Base-by-base conservation (phyloP, 1,140 invertebrate species). In the Listronotus bonariensis region DNA sequence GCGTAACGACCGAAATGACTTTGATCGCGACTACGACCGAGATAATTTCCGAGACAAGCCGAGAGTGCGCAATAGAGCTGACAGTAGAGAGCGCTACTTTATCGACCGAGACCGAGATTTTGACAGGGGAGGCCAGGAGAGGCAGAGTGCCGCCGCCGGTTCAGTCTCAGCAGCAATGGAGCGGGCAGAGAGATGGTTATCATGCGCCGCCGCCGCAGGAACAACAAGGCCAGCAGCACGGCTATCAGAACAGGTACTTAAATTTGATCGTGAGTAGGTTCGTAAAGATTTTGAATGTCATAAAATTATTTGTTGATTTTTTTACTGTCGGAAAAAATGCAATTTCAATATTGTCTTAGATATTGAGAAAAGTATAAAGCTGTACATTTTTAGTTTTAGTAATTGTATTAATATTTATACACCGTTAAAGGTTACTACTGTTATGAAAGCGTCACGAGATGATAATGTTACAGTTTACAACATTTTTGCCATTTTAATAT, bases 201-300 rank as follows among this genome's bases (percentile, higher is more conserved):
- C 26, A 18, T 20, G 5, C 43, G 8, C 20, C 20, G 20, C 52
- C 52, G 9, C 32, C 52, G 52, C 34, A 18, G 45, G 45, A 48
- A 11, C 41, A 43, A 43, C 41, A 14, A 20, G 45, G 18, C 20
- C 45, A 15, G 18, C 58, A 15, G 15, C 54, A 38, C 15, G 45
- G 15, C 18, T 48, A 12, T 26, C 45, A 48, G 15, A 26, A 48
- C 45, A 48, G 45, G 45, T 48, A 48, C 45, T 48, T 3, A 4
- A 17, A 18, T 20, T 20, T 48, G 45, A 48, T 20, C 45, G 45
- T 48, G 45, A 48, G 45, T 48, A 48, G 45, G 45, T 17, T 48
- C 45, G 15, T 48, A 48, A 36, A 36, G 34, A 36, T 36, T 36
- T 36, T 36, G 34, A 36, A 36, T 36, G 34, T 36, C 20, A 26